phyloP scores from a whole-genome alignment of 2,113 vertebrate species.

The Salvelinus alpinus region DNA sequence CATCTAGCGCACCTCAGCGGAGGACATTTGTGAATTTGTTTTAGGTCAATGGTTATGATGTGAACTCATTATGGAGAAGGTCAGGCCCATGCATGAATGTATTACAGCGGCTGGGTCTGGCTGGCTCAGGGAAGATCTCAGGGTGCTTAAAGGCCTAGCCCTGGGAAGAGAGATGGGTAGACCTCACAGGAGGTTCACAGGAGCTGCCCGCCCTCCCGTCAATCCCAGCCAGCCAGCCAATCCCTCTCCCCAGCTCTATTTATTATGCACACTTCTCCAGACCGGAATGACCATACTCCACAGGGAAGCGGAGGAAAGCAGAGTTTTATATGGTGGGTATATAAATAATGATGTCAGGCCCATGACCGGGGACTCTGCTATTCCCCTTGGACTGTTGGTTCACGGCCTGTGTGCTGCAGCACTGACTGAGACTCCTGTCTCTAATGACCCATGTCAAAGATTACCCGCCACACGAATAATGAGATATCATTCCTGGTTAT shows the following conservation, averaged over 20 bases:
- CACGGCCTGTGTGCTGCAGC: conserved; percentile 51
- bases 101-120: conserved; percentile 59
- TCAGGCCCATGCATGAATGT: conserved; percentile 87
- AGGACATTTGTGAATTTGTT: conserved; percentile 86
- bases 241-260: conserved; percentile 55
- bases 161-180: conserved; percentile 66
- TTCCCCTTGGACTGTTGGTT: conserved; percentile 66
- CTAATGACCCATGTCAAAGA: conserved; percentile 72
- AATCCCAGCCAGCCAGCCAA: conserved; percentile 57
- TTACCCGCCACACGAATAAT: conserved; percentile 45
- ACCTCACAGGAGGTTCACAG: conserved; percentile 75
- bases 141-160: conserved; percentile 64
- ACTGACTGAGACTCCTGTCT: conserved; percentile 57
- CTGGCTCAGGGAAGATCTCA: conserved; percentile 64
- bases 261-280: conserved; percentile 65
- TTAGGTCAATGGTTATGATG: conserved; percentile 92
- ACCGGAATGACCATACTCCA: conserved; percentile 56
- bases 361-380: conserved; percentile 33
- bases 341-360: conserved; percentile 70
- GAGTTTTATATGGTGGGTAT: conserved; percentile 45
- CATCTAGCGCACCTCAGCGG: conserved; percentile 66
- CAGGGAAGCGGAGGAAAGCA: conserved; percentile 50
- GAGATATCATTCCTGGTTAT: conserved; percentile 62
- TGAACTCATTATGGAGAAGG: conserved; percentile 95
- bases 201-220: conserved; percentile 56